Evolutionary conservation across 2,113 vertebrate genomes (phyloP).

Genomic region (Monopterus albus): DNA sequence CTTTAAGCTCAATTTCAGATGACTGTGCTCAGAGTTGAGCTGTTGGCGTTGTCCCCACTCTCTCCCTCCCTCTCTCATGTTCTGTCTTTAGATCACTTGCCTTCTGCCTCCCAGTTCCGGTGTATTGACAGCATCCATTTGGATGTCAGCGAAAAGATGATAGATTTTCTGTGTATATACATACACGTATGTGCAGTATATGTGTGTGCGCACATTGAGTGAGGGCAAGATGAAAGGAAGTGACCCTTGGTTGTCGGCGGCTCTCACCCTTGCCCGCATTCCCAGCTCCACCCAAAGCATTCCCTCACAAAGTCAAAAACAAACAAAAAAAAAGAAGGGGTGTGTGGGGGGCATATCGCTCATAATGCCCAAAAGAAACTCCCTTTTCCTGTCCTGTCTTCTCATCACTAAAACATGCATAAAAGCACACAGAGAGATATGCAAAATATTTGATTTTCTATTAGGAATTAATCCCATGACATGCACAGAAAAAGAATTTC

Average conservation of each 20-base stretch:
- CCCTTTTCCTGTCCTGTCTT: constrained; percentile 47
- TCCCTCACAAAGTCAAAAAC: constrained; percentile 46
- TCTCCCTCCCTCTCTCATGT: neutral
- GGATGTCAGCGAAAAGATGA: constrained; percentile 37
- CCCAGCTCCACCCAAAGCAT: constrained; percentile 52
- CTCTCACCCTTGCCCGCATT: constrained; percentile 45
- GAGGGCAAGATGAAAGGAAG: constrained; percentile 65
- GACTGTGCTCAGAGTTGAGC: constrained; percentile 74
- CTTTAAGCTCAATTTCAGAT: constrained; percentile 74
- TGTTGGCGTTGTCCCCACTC: constrained; percentile 74
- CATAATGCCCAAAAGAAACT: constrained; percentile 62
- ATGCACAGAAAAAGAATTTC: constrained; percentile 55
- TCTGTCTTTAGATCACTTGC: neutral
- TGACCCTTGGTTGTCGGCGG: constrained; percentile 45
- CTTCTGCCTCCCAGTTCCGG: constrained; percentile 42
- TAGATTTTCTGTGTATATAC: constrained; percentile 28
- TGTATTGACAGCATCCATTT: constrained; percentile 64
- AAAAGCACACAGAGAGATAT: neutral
- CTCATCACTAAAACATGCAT: constrained; percentile 15
- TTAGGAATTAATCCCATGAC: constrained; percentile 30
- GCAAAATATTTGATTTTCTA: constrained; percentile 25
- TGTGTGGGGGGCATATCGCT: constrained; percentile 25
- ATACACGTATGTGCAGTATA: neutral
- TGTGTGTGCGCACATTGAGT: neutral
- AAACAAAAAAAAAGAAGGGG: constrained; percentile 3